Conservation (phyloP, 2,113 vertebrate genomes). For the Hystrix cristata region DNA sequence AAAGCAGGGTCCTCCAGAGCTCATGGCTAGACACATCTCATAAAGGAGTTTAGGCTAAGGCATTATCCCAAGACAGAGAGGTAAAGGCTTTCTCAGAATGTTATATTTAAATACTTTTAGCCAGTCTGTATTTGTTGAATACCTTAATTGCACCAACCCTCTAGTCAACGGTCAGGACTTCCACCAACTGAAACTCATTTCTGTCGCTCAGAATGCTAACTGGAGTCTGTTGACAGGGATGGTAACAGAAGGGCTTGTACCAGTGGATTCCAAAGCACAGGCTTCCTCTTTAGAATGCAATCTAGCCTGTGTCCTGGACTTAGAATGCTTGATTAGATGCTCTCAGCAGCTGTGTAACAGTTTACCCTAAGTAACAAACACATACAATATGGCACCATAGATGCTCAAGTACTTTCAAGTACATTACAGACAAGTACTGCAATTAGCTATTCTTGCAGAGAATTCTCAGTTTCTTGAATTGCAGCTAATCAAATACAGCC, state of each 20-base stretch:
- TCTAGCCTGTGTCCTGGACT: not conserved
- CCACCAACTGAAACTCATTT: not conserved
- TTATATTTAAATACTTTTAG: not conserved
- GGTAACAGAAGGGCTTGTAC: not conserved
- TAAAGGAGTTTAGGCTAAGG: not conserved
- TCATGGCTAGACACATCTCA: not conserved
- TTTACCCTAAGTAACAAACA: not conserved
- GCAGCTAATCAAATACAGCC: not conserved
- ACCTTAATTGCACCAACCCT: not conserved
- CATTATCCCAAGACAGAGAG: not conserved
- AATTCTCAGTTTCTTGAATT: conserved; percentile 1
- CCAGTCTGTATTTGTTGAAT: not conserved
- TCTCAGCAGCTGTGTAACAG: not conserved
- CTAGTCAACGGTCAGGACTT: not conserved
- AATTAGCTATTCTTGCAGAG: not conserved
- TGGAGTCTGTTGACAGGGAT: not conserved
- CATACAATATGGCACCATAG: not conserved
- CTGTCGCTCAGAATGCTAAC: not conserved
- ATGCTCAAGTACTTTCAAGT: not conserved
- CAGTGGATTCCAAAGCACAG: not conserved
- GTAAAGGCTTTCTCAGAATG: not conserved
- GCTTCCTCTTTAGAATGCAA: not conserved
- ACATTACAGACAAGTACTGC: not conserved
- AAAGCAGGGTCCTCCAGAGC: not conserved
- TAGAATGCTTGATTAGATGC: not conserved